phyloP scores from a whole-genome alignment of 2,888 invertebrate species.

The Cryptus viduatorius region DNA sequence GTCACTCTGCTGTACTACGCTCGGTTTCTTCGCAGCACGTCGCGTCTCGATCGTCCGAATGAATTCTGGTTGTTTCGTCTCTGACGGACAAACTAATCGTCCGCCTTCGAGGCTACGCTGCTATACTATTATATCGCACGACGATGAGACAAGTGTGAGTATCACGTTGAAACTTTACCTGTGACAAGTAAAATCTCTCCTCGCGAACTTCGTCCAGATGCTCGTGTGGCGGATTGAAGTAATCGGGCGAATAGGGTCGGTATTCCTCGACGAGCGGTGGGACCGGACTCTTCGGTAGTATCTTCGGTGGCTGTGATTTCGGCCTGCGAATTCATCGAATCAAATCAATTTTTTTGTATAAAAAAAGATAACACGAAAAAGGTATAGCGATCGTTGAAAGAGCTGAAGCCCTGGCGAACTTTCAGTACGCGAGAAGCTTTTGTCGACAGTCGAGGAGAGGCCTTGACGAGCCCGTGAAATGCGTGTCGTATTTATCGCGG shows the following conservation, averaged over 20 bases:
- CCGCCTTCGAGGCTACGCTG: background rate
- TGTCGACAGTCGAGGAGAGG: background rate
- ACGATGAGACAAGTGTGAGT: conserved; percentile 2
- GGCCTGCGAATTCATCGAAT: conserved; percentile 70
- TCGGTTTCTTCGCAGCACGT: conserved; percentile 25
- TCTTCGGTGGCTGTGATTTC: conserved; percentile 77
- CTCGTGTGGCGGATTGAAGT: conserved; percentile 77
- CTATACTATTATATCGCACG: conserved; percentile 1
- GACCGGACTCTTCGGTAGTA: conserved; percentile 83
- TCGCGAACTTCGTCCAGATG: conserved; percentile 83
- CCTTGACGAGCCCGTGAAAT: background rate
- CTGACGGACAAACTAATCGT: conserved; percentile 50
- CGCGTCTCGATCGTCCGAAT: conserved; percentile 25
- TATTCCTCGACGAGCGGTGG: conserved; percentile 78
- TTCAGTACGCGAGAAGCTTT: conserved; percentile 2
- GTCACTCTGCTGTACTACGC: conserved; percentile 21
- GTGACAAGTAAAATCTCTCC: conserved; percentile 81
- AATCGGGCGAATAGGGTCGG: conserved; percentile 75
- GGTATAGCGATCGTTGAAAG: conserved; percentile 61
- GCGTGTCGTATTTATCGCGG: background rate
- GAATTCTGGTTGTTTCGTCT: conserved; percentile 60
- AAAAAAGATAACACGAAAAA: conserved; percentile 42
- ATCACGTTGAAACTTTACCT: conserved; percentile 73
- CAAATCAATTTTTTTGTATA: conserved; percentile 12
- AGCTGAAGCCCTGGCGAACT: conserved; percentile 61